These are phyloP conservation scores for Xenentodon cancila DNA, from an alignment of 2,797 vertebrate genomes.

Conservation along the genomic window DNA sequence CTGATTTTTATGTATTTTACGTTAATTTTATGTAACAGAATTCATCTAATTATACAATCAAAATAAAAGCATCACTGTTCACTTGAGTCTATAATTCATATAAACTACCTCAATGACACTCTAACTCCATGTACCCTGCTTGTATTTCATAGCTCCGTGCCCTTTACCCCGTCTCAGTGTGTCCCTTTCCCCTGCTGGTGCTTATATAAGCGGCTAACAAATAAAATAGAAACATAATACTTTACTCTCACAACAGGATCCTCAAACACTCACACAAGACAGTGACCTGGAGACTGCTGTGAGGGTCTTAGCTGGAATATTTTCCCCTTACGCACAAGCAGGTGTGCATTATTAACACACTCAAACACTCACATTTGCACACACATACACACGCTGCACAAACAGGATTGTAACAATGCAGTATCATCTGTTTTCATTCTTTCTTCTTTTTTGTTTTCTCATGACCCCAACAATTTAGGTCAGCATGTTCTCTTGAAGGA, in stretches of 20 bases:
- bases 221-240: slow-evolving; percentile 78
- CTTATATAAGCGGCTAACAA: slow-evolving; percentile 77
- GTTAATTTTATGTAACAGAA: too few species aligned
- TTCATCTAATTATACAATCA: neutral
- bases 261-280: slow-evolving; percentile 60
- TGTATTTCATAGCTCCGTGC: slow-evolving; percentile 53
- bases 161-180: slow-evolving; percentile 65
- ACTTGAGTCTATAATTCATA: neutral
- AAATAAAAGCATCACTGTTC: neutral
- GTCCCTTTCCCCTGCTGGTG: slow-evolving; percentile 62
- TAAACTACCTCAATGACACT: slow-evolving; percentile 12
- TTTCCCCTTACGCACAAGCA: slow-evolving; percentile 55
- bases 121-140: slow-evolving; percentile 35
- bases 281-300: slow-evolving; percentile 41
- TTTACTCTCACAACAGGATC: slow-evolving; percentile 59
- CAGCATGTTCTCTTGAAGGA: slow-evolving; percentile 62
- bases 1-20: too few species aligned
- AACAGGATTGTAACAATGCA: slow-evolving; percentile 26
- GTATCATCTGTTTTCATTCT: slow-evolving; percentile 20
- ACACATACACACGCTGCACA: neutral
- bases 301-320: slow-evolving; percentile 43
- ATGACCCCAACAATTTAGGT: slow-evolving; percentile 67
- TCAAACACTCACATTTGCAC: neutral
- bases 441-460: slow-evolving; percentile 19
- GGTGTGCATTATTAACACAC: slow-evolving; percentile 47